These are phyloP conservation scores for Caenorhabditis angaria DNA, from an alignment of 2,888 invertebrate species.

Conservation along the genomic window DNA sequence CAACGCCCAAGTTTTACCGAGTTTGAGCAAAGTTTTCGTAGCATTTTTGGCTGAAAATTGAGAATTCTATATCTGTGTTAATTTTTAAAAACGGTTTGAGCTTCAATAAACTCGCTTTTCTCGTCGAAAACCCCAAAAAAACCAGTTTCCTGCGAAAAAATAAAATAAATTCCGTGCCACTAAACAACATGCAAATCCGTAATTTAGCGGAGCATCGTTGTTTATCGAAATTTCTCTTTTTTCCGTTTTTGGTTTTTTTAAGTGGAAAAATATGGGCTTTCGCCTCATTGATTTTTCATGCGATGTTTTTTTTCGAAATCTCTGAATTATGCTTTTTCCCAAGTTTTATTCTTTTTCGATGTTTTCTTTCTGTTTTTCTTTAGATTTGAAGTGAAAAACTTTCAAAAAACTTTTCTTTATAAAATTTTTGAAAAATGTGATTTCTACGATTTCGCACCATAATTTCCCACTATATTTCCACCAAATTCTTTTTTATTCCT, in stretches of 20 bases:
- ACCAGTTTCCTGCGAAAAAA: constrained; percentile 2
- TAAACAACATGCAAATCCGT: constrained; percentile 19
- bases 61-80: neutral
- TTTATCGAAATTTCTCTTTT: constrained; percentile 17
- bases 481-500: neutral
- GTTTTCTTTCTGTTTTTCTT: neutral
- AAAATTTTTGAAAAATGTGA: too few relatives aligned
- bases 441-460: too few relatives aligned
- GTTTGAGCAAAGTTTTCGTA: constrained; percentile 23
- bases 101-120: neutral
- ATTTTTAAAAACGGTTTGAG: too few relatives aligned
- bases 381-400: too few relatives aligned
- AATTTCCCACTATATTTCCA: neutral
- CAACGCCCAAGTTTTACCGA: constrained; percentile 18
- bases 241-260: constrained; percentile 9
- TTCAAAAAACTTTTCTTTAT: too few relatives aligned
- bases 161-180: neutral
- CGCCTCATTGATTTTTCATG: neutral
- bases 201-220: constrained; percentile 29
- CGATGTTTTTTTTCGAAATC: neutral
- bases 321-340: too few relatives aligned
- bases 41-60: constrained; percentile 13
- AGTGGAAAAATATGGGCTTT: neutral
- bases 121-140: neutral
- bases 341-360: neutral